Conservation (phyloP, 2,113 vertebrate genomes). For the Hippocampus comes region DNA sequence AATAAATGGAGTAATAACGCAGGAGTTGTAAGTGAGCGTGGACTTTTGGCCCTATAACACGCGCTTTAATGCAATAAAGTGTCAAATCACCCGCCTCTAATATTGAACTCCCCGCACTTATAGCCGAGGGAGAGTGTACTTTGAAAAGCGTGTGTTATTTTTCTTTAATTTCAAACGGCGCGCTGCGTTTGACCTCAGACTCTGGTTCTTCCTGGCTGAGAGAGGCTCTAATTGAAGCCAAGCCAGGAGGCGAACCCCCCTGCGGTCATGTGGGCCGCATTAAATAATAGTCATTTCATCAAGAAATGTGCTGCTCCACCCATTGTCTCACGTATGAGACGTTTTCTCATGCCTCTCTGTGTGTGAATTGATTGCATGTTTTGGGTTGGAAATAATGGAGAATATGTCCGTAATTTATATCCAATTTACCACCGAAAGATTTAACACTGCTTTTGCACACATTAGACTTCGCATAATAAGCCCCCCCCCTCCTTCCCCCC, state of each 20-base stretch:
- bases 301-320: conserved; percentile 1
- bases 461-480: neutral
- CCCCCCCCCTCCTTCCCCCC: neutral
- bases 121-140: conserved; percentile 21
- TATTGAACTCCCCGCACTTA: conserved; percentile 22
- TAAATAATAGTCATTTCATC: conserved; percentile 20
- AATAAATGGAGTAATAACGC: conserved; percentile 55
- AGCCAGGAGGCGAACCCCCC: conserved; percentile 16
- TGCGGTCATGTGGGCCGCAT: conserved; percentile 33
- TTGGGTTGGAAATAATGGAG: conserved; percentile 7
- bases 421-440: conserved; percentile 7
- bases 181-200: conserved; percentile 43
- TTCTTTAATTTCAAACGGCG: conserved; percentile 19
- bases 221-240: conserved; percentile 37
- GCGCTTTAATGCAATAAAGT: conserved; percentile 45
- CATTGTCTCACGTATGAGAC: neutral
- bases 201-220: conserved; percentile 23
- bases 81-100: conserved; percentile 40
- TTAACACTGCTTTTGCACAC: neutral
- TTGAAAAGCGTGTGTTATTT: conserved; percentile 33
- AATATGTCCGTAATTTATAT: conserved; percentile 5
- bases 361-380: conserved; percentile 17
- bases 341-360: conserved; percentile 12
- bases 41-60: conserved; percentile 31
- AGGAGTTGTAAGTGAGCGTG: conserved; percentile 18